A percentile compares a stretch with the other conserved stretches of the same genome.
Conservation (phyloP, 2,888 invertebrate genomes). For the Folsomia candida region DNA sequence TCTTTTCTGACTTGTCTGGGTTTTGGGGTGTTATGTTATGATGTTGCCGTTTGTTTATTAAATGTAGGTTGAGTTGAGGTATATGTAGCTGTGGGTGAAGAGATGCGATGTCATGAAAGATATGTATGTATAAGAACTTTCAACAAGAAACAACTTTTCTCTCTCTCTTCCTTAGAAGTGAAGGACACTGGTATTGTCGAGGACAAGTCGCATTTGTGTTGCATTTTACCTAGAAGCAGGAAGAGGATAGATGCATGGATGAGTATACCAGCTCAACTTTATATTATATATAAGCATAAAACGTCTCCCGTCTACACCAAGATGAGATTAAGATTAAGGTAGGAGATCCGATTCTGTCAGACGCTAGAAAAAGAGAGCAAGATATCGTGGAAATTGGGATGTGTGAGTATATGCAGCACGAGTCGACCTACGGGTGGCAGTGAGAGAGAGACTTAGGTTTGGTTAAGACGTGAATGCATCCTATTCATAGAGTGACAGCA, state of each 20-base stretch:
- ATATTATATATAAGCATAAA: too few relatives aligned
- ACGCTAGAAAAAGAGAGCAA: neutral
- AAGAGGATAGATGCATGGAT: too few relatives aligned
- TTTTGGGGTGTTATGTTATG: too few relatives aligned
- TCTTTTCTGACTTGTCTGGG: too few relatives aligned
- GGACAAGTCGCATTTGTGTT: neutral
- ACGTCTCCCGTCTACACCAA: too few relatives aligned
- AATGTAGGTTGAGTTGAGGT: neutral
- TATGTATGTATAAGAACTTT: too few relatives aligned
- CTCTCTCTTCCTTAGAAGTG: neutral
- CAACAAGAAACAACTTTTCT: neutral
- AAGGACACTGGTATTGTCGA: neutral
- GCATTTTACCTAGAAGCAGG: neutral
- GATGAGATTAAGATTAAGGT: neutral
- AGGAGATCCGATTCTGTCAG: neutral
- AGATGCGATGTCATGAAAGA: neutral
- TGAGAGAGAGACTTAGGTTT: too few relatives aligned
- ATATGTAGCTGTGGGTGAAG: neutral
- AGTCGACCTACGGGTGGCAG: too few relatives aligned
- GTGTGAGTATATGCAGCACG: neutral
- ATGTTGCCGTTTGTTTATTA: neutral
- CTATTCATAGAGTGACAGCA: constrained; percentile 5
- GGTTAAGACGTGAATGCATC: neutral
- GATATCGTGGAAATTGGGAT: neutral
- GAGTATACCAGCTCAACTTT: too few relatives aligned